Conservation (phyloP, 2,797 vertebrate species). For the Arnoldichthys spilopterus region DNA sequence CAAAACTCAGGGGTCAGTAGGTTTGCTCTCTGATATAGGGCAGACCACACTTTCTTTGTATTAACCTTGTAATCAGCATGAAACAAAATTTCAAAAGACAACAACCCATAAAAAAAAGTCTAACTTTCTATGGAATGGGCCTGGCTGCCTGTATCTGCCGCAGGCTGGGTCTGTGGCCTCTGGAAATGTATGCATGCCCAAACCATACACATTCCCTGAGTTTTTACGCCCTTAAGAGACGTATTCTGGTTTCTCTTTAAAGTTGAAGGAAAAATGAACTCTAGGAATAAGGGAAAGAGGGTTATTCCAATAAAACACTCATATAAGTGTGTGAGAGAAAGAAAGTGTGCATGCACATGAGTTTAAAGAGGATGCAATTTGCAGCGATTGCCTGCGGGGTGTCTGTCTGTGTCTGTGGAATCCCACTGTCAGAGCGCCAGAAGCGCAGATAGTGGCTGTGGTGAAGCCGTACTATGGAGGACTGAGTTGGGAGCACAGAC, state of each 20-base stretch:
- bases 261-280: conserved; percentile 25
- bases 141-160: conserved; percentile 21
- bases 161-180: conserved; percentile 46
- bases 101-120: not conserved
- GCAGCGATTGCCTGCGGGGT: conserved; percentile 20
- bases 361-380: conserved; percentile 26
- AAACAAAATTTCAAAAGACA: conserved; percentile 26
- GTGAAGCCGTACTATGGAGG: conserved; percentile 13
- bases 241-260: conserved; percentile 42
- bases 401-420: conserved; percentile 35
- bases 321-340: not conserved
- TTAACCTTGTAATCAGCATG: not conserved
- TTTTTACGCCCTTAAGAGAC: conserved; percentile 48
- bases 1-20: not conserved
- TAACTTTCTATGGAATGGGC: conserved; percentile 6
- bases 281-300: not conserved
- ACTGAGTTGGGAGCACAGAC: conserved; percentile 12
- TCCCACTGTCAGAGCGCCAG: conserved; percentile 32
- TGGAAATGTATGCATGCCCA: conserved; percentile 50
- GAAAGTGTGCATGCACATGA: conserved; percentile 4
- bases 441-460: not conserved
- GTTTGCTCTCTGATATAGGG: not conserved
- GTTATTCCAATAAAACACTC: conserved; percentile 44
- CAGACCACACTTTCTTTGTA: not conserved
- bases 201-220: conserved; percentile 52